These are phyloP conservation scores for Ormyrus thymus DNA, from an alignment of 2,888 invertebrate species.

Conservation along the genomic window DNA sequence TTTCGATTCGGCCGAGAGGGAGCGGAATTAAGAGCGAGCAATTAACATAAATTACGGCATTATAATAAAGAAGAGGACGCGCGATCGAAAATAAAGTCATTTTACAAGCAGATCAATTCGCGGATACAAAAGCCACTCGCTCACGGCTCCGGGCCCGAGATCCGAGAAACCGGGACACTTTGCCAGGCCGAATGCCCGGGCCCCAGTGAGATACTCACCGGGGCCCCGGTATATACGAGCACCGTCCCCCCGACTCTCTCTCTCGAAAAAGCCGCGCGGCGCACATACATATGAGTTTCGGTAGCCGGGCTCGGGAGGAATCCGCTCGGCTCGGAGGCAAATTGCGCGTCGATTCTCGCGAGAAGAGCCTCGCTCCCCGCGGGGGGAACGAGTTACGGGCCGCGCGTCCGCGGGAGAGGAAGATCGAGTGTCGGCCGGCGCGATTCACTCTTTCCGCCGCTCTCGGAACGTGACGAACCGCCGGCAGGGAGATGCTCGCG, in stretches of 20 bases:
- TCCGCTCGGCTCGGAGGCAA: conserved; percentile 38
- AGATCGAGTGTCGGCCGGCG: conserved; percentile 39
- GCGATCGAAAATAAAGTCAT: conserved; percentile 32
- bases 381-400: conserved; percentile 25
- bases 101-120: conserved; percentile 7
- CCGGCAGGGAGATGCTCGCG: neutral
- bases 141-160: neutral
- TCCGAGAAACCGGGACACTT: conserved; percentile 31
- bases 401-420: conserved; percentile 6
- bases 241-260: neutral
- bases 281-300: conserved; percentile 14
- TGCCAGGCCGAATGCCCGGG: neutral
- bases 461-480: conserved; percentile 30
- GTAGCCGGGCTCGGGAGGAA: conserved; percentile 5
- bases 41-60: conserved; percentile 13
- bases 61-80: neutral
- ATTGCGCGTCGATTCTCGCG: conserved; percentile 28
- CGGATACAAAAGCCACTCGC: conserved; percentile 9
- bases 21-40: neutral
- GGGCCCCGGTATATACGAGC: neutral
- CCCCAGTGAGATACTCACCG: neutral
- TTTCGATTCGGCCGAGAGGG: neutral
- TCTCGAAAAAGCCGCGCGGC: neutral
- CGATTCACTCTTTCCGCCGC: conserved; percentile 39
- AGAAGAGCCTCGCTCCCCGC: neutral